phyloP scores from a whole-genome alignment of 2,797 vertebrate species.

The Pelodytes ibericus region DNA sequence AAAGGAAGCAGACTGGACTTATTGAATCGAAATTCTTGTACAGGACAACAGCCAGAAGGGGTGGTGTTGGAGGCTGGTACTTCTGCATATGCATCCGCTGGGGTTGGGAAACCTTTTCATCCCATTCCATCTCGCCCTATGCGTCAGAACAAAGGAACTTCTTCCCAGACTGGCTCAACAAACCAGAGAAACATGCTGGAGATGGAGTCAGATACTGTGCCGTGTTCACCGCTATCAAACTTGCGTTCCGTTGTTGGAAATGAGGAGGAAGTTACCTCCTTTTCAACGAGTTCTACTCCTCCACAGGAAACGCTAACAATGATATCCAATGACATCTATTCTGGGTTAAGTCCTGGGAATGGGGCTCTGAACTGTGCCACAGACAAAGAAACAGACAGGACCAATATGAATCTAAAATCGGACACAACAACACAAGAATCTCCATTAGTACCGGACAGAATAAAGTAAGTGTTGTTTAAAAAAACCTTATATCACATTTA shows the following conservation, averaged over 20 bases:
- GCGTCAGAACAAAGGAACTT: constrained; percentile 61
- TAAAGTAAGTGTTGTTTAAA: constrained; percentile 69
- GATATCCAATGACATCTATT: constrained; percentile 89
- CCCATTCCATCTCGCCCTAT: constrained; percentile 70
- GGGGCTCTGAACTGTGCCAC: constrained; percentile 53
- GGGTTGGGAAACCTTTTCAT: constrained; percentile 38
- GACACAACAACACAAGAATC: constrained; percentile 60
- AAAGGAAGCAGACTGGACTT: constrained; percentile 62
- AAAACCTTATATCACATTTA: background rate
- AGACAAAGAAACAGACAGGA: constrained; percentile 59
- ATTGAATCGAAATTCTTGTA: constrained; percentile 38
- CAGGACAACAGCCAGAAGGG: constrained; percentile 2
- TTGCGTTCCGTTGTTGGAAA: constrained; percentile 14
- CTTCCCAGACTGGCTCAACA: background rate
- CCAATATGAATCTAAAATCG: constrained; percentile 56
- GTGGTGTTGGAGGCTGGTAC: constrained; percentile 48
- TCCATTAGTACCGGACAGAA: constrained; percentile 60
- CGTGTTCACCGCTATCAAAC: background rate
- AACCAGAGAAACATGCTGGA: background rate
- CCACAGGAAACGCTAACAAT: constrained; percentile 75
- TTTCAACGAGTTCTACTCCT: constrained; percentile 8
- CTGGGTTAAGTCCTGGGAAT: constrained; percentile 70
- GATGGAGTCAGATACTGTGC: accelerated
- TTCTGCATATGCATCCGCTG: constrained; percentile 46
- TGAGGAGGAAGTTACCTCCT: constrained; percentile 32